Percentiles rank a stretch among this genome's conserved stretches.
Conservation (phyloP, 2,113 vertebrate species). For the Mohoua ochrocephala region DNA sequence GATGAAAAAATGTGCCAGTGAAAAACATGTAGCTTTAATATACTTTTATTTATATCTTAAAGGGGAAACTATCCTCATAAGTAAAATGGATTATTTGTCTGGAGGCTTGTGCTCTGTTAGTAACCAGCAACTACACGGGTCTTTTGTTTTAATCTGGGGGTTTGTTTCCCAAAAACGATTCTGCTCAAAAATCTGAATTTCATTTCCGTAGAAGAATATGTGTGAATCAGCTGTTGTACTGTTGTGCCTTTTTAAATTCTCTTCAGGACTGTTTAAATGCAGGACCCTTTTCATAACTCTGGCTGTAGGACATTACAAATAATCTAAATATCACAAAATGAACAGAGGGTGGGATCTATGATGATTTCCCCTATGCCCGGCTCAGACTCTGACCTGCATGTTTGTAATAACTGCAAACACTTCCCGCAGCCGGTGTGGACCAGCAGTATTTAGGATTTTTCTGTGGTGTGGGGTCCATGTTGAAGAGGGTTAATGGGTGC, state of each 20-base stretch:
- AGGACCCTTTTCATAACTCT: background rate
- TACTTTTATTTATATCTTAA: background rate
- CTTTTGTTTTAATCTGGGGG: background rate
- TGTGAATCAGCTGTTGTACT: background rate
- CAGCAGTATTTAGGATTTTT: background rate
- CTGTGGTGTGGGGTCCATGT: fast-evolving
- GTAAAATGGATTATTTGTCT: background rate
- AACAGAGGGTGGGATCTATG: background rate
- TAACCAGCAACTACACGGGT: background rate
- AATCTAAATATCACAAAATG: background rate
- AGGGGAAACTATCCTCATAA: background rate
- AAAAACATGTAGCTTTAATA: background rate
- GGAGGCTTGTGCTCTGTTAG: background rate
- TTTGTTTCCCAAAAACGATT: background rate
- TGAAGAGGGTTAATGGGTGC: background rate
- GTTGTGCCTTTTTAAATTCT: background rate
- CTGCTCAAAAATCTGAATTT: background rate
- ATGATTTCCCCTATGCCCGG: background rate
- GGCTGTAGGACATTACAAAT: background rate
- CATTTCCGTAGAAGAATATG: background rate
- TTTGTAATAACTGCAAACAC: background rate
- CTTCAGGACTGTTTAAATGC: background rate
- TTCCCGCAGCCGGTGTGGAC: background rate
- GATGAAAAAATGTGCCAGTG: background rate
- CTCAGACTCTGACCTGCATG: background rate